phyloP scores from a whole-genome alignment of 2,888 invertebrate genomes.

The Ochropleura leucogaster region DNA sequence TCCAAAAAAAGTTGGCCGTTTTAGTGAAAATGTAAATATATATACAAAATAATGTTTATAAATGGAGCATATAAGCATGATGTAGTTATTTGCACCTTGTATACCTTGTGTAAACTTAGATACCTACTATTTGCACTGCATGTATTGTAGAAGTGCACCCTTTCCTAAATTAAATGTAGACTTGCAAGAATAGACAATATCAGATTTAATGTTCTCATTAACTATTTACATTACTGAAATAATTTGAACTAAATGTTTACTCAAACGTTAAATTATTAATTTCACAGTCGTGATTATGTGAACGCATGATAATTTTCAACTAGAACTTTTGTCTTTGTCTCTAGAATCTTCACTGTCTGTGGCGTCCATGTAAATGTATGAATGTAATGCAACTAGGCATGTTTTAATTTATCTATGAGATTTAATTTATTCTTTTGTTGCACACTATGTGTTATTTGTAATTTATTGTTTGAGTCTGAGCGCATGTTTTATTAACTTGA shows the following conservation, averaged over 20 bases:
- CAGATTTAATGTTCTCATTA: conserved; percentile 53
- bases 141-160: conserved; percentile 75
- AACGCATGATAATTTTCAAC: conserved; percentile 52
- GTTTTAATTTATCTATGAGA: conserved; percentile 54
- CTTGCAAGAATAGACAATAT: conserved; percentile 53
- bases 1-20: conserved; percentile 3
- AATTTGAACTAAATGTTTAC: conserved; percentile 71
- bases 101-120: conserved; percentile 71
- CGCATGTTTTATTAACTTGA: conserved; percentile 77
- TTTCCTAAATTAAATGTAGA: conserved; percentile 66
- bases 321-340: conserved; percentile 11
- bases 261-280: conserved; percentile 85
- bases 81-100: conserved; percentile 76
- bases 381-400: conserved; percentile 63
- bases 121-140: conserved; percentile 79
- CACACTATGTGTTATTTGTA: conserved; percentile 73
- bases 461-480: conserved; percentile 86
- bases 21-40: conserved; percentile 31
- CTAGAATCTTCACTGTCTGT: neutral
- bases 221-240: conserved; percentile 58
- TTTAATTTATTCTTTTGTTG: conserved; percentile 71
- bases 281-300: conserved; percentile 48
- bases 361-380: conserved; percentile 46
- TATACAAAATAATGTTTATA: conserved; percentile 55
- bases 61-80: conserved; percentile 69